Conservation (phyloP, 2,797 vertebrate genomes). For the Sebastolobus altivelis region DNA sequence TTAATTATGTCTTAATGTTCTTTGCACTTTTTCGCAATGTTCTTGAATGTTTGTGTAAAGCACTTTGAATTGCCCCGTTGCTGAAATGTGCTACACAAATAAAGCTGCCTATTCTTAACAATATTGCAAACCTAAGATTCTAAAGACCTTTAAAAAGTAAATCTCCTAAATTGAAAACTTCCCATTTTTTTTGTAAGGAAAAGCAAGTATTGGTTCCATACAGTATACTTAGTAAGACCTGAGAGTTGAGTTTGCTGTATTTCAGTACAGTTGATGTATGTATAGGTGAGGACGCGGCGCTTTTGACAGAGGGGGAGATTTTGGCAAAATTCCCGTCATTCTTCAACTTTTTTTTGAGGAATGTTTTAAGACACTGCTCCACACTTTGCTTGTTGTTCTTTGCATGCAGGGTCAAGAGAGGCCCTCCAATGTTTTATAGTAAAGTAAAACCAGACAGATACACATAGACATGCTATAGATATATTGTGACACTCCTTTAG, state of each 20-base stretch:
- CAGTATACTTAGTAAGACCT: neutral
- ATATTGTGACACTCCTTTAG: slow-evolving; percentile 43
- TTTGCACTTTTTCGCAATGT: no score
- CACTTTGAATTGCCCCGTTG: no score
- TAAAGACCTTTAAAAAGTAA: neutral
- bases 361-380: slow-evolving; percentile 54
- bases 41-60: no score
- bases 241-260: slow-evolving; percentile 8
- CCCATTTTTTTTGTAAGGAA: neutral
- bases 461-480: slow-evolving; percentile 12
- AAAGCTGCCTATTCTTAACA: neutral
- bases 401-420: slow-evolving; percentile 40
- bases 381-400: slow-evolving; percentile 64
- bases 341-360: slow-evolving; percentile 51
- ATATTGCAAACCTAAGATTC: neutral
- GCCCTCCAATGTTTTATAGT: slow-evolving; percentile 36
- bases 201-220: neutral
- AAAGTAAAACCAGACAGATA: slow-evolving; percentile 64
- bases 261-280: slow-evolving; percentile 16
- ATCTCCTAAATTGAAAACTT: slow-evolving; percentile 2
- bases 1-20: no score
- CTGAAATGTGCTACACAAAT: no score
- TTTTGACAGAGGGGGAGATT: slow-evolving; percentile 34
- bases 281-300: slow-evolving; percentile 7
- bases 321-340: slow-evolving; percentile 65